phyloP scores from a whole-genome alignment of 1,140 invertebrate species.

The Mycetomoellerius zeteki region DNA sequence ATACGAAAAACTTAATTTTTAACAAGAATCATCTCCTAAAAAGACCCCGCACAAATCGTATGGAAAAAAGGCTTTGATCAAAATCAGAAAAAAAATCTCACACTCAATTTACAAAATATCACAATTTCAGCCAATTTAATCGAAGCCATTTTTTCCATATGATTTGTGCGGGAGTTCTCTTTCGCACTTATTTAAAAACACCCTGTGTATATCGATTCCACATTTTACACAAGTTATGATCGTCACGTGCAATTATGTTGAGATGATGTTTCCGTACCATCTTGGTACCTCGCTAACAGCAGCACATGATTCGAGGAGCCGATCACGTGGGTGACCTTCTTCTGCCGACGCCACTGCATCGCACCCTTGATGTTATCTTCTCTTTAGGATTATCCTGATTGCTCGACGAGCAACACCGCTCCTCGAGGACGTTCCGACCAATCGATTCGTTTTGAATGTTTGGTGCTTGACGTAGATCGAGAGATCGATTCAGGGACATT shows the following conservation, averaged over 20 bases:
- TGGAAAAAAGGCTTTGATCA: too few species aligned
- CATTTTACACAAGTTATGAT: background rate
- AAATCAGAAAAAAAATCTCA: too few species aligned
- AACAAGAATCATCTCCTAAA: too few species aligned
- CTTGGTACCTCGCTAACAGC: slow-evolving; percentile 86
- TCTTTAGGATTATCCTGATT: background rate
- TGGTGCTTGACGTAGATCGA: background rate
- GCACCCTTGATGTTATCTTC: slow-evolving; percentile 49
- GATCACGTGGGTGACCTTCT: slow-evolving; percentile 85
- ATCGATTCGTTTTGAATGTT: background rate
- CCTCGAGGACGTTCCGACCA: background rate
- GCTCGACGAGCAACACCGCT: background rate
- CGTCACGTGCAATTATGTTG: background rate
- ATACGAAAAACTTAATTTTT: too few species aligned
- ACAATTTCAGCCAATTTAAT: too few species aligned
- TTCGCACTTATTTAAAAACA: too few species aligned
- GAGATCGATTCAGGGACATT: background rate
- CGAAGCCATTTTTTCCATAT: too few species aligned
- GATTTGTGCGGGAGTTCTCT: too few species aligned
- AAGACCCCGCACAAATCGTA: too few species aligned
- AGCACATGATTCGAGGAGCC: slow-evolving; percentile 86
- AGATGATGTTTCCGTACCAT: slow-evolving; percentile 80
- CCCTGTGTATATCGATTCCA: background rate
- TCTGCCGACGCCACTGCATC: slow-evolving; percentile 86
- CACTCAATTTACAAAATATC: too few species aligned